phyloP scores from a whole-genome alignment of 2,113 vertebrate species.

The Phalacrocorax carbo region DNA sequence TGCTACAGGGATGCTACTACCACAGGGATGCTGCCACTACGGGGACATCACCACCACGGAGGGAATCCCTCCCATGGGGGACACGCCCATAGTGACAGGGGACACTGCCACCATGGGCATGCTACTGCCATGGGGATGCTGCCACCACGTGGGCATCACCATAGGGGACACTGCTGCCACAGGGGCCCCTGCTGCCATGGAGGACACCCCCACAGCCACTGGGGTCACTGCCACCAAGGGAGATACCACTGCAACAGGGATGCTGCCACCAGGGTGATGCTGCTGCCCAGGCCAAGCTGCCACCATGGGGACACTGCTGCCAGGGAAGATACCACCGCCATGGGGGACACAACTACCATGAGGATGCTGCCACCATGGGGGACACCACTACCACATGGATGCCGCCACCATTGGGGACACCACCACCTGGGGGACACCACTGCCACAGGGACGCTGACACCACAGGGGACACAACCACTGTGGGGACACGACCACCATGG shows the following conservation, averaged over 20 bases:
- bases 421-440: background rate
- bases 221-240: background rate
- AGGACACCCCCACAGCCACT: background rate
- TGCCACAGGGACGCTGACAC: too few relatives aligned
- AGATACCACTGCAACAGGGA: background rate
- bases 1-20: background rate
- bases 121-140: background rate
- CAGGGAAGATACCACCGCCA: background rate
- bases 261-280: too few relatives aligned
- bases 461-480: background rate
- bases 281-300: too few relatives aligned
- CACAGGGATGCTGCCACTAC: background rate
- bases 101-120: background rate
- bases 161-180: too few relatives aligned
- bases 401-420: background rate
- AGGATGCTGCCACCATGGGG: background rate
- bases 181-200: background rate
- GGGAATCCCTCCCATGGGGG: background rate
- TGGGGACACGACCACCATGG: rapidly evolving
- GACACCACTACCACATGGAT: too few relatives aligned
- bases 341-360: background rate
- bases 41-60: background rate
- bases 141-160: background rate
- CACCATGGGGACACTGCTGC: too few relatives aligned
- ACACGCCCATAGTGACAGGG: background rate